Evolutionary conservation across 2,113 vertebrate genomes (phyloP).

Genomic region (Sphaerodactylus townsendi): DNA sequence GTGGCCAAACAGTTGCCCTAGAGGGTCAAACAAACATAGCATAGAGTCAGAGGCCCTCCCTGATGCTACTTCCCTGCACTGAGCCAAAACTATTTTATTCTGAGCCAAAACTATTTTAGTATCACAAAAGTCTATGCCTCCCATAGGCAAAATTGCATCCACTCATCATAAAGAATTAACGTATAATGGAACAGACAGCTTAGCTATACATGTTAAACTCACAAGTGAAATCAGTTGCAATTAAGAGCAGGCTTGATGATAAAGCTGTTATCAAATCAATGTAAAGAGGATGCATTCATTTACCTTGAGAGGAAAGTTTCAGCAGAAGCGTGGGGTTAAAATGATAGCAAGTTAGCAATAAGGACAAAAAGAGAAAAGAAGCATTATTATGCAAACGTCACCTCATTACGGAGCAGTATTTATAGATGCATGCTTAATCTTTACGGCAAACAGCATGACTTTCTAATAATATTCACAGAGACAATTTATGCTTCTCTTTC

Average conservation of each 20-base stretch:
- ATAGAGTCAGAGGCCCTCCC: no score
- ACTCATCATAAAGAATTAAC: neutral
- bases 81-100: no score
- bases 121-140: neutral
- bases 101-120: neutral
- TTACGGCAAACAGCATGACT: slow-evolving; percentile 21
- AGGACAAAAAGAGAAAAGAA: slow-evolving; percentile 48
- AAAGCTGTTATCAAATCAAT: slow-evolving; percentile 47
- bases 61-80: no score
- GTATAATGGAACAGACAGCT: neutral
- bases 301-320: slow-evolving; percentile 69
- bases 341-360: slow-evolving; percentile 68
- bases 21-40: no score
- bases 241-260: neutral
- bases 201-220: neutral
- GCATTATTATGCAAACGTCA: slow-evolving; percentile 38
- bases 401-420: slow-evolving; percentile 37
- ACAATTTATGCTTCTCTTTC: slow-evolving; percentile 3
- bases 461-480: slow-evolving; percentile 17
- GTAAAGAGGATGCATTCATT: slow-evolving; percentile 58
- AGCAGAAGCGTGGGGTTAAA: slow-evolving; percentile 65
- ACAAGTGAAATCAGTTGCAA: neutral
- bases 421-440: slow-evolving; percentile 13
- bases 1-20: no score
- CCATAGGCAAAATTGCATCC: neutral